Evolutionary conservation across 64 coral and sea anemone genomes (phyloP), one percentile per base, ranked within the genome.

Genomic region (Porites australiensis): DNA sequence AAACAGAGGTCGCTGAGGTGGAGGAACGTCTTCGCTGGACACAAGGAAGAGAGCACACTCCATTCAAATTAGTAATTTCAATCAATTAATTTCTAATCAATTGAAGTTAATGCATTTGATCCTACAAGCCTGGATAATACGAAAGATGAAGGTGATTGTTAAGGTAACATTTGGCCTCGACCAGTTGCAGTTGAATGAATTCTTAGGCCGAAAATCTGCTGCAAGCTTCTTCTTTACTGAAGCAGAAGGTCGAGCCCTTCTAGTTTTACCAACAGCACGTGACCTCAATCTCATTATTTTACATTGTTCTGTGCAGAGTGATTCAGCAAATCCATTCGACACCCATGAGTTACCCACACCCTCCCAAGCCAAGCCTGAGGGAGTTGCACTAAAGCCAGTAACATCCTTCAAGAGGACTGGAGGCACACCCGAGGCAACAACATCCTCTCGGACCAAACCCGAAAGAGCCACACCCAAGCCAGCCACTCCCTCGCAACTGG

Each of bases 201-300:
- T 69, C 62, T 44, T 71, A 53, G 60, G 62, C 5, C 74, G 74
- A n/a, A 69, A 59, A 64, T 69, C 71, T 27, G 50, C 4, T 5
- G 88, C 93, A 57, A 62, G 72, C 68, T 79, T 90, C 72, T 95
- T 54, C 72, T 57, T 95, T 46, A 87, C 88, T 13, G 79, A 95
- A 50, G 50, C 81, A 6, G 74, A 89, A 7, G 85, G 95, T 15
- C 58, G n/a, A 64, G 85, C 85, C 53, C 92, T 93, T 4, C 92
- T 89, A 58, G 94, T 79, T 45, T 72, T 93, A 8, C 86, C 95
- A 51, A 96, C 95, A 85, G 69, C 63, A 8, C 77, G 86, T 12
- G 59, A 93, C 23, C 21, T 95, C 51, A 77, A 89, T 16, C 68
- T 92, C 16, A 59, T 83, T 27, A 83, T 86, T 14, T 48, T 96